These are phyloP conservation scores for Drosophila pectinifera DNA, from an alignment of 1,140 invertebrate species.

Conservation along the genomic window DNA sequence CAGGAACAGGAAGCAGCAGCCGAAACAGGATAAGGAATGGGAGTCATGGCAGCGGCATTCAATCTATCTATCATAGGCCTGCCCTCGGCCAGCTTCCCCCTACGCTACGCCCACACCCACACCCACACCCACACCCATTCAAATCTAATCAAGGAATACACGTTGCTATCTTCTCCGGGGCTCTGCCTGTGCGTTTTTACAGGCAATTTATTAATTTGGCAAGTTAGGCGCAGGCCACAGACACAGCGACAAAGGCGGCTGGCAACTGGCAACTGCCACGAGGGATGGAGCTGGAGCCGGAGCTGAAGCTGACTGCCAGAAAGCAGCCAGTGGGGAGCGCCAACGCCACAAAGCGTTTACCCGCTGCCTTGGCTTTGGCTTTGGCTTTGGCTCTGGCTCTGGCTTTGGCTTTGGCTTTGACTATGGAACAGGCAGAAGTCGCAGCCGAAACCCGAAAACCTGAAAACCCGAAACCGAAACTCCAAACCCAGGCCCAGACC, in stretches of 20 bases:
- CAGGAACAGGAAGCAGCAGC: neutral
- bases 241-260: slow-evolving; percentile 3
- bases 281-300: slow-evolving; percentile 10
- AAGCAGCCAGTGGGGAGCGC: slow-evolving; percentile 12
- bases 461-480: slow-evolving; percentile 32
- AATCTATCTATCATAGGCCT: slow-evolving; percentile 62
- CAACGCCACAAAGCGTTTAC: slow-evolving; percentile 70
- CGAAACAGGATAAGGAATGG: slow-evolving; percentile 5
- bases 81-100: slow-evolving; percentile 25
- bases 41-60: slow-evolving; percentile 27
- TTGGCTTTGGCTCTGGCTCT: slow-evolving; percentile 7
- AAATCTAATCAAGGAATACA: slow-evolving; percentile 72
- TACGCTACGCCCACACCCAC: too few species aligned
- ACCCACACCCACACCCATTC: slow-evolving; percentile 53
- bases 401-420: too few species aligned
- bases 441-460: slow-evolving; percentile 12
- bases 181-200: slow-evolving; percentile 61
- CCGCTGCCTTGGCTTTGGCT: slow-evolving; percentile 39
- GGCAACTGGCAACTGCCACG: neutral
- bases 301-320: neutral
- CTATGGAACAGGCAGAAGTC: too few species aligned
- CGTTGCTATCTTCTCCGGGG: slow-evolving; percentile 40
- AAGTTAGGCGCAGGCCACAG: slow-evolving; percentile 40
- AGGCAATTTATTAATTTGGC: slow-evolving; percentile 79
- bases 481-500: slow-evolving; percentile 12